Evolutionary conservation across 2,888 invertebrate species (phyloP), one percentile per base, ranked within the genome.

Genomic region (Sericinus montela): DNA sequence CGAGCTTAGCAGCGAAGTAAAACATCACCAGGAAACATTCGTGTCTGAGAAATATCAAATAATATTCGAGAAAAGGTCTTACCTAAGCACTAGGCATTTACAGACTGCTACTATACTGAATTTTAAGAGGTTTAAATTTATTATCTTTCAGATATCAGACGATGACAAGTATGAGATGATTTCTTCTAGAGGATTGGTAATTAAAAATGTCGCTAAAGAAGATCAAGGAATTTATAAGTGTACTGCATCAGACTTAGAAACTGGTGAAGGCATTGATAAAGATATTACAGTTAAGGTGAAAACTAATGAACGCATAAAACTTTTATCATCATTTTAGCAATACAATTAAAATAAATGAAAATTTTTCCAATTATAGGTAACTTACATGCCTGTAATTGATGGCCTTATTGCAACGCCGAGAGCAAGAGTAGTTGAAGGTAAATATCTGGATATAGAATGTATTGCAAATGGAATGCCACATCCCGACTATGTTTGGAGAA

Each of bases 401-500:
- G 62, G 72, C 8, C 34, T 86, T 1, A 57, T 46, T 39, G 69
- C 76, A 1, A 65, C 51, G 35, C 77, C 80, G 29, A 60, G 62
- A 10, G 53, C 56, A 4, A 65, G 53, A 2, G 66, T 78, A 0
- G 44, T 65, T 4, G 60, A 59, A 30, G 79, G 75, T 0, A 64
- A 64, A 14, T 38, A 59, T 14, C 52, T 86, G 16, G 56, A 64
- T 0, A 62, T 86, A 44, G 74, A 79, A 46, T 88, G 87, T 53
- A 46, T 59, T 28, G 80, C 79, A 1, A 65, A 73, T 25, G 84
- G 81, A 0, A 58, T 54, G 8, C 86, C 86, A 7, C 60, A 67
- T 19, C 82, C 84, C 1, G 60, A 66, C 51, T 79, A 75, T 40
- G 45, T 38, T 11, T 87, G 80, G 79, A 72, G 52, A 16, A 85